Conservation (phyloP, 2,797 vertebrate genomes). For the Cichlasoma orientale region DNA sequence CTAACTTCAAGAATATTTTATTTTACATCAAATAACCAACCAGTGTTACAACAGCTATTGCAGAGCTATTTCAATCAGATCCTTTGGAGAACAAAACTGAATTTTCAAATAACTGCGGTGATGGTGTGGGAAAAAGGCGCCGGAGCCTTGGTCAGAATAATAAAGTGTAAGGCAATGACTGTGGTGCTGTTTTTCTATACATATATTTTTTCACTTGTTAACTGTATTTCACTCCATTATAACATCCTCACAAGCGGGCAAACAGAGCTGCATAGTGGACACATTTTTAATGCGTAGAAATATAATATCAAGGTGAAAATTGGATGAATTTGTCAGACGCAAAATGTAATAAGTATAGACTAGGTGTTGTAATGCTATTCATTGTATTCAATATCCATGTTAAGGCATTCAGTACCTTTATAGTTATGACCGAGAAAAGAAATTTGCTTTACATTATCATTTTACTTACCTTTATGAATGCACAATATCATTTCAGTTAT, state of each 20-base stretch:
- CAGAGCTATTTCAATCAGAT: not conserved
- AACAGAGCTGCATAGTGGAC: not conserved
- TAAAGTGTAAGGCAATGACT: not conserved
- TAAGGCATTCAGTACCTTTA: not conserved
- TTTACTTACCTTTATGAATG: not conserved
- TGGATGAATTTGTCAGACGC: not conserved
- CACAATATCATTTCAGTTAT: not conserved
- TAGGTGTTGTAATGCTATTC: not conserved
- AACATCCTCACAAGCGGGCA: not conserved
- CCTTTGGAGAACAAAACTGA: not conserved
- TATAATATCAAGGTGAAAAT: not conserved
- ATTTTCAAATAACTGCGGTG: not conserved
- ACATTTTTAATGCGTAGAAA: too few species aligned
- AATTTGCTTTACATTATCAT: not conserved
- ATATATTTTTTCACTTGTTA: not conserved
- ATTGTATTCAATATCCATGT: not conserved
- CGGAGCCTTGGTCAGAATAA: not conserved
- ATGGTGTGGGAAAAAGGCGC: rapidly evolving
- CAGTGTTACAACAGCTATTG: not conserved
- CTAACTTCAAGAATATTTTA: not conserved
- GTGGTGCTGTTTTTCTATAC: not conserved
- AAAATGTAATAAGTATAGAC: not conserved
- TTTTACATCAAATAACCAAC: not conserved
- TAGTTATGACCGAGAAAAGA: not conserved
- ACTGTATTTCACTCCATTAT: conserved; percentile 11